Base-by-base conservation (phyloP, 1,140 invertebrate species). In the Melipona quadrifasciata region DNA sequence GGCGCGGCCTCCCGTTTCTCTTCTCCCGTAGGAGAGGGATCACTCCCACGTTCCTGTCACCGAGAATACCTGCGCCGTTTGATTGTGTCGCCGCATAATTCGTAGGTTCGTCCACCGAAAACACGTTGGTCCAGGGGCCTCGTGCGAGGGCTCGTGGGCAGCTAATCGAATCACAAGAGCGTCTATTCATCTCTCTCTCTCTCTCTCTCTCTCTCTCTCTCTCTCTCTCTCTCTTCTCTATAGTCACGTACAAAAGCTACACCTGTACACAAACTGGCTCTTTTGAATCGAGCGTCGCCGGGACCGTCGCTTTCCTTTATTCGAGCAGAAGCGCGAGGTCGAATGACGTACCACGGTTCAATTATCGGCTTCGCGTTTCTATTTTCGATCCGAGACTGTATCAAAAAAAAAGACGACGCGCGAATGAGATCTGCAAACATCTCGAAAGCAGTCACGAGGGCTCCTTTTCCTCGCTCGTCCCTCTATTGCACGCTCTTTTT, bases 11-110 rank as follows among this genome's bases (percentile, higher is more conserved):
- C 75, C 1, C 2, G 64, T 31, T n/a, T 14, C 53, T 65, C 8
- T 55, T 70, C 57, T 27, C 19, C 1, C 39, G 65, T 2, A 55
- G 58, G 70, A 80, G 51, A 77, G 47, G 47, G 89, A 89, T 90
- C 87, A 90, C 89, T 88, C 84, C 80, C 65, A 87, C 80, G 74
- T 80, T 64, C 47, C 78, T 73, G 77, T 85, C 78, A 79, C 85
- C 81, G 70, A 31, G 71, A 53, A 84, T 71, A 86, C 75, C 75
- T 79, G 53, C 6, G 55, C 55, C 19, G 64, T 53, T 17, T 57
- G 83, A 57, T 39, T 31, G 34, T 75, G 53, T 74, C 21, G 73
- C 72, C 64, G 84, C 84, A 86, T 86, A 86, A 86, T 86, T 82
- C 84, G 51, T 82, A 55, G 57, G 27, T 51, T 85, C n/a, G 85